phyloP scores from a whole-genome alignment of 2,888 invertebrate species.

The Ophion slaviceki region DNA sequence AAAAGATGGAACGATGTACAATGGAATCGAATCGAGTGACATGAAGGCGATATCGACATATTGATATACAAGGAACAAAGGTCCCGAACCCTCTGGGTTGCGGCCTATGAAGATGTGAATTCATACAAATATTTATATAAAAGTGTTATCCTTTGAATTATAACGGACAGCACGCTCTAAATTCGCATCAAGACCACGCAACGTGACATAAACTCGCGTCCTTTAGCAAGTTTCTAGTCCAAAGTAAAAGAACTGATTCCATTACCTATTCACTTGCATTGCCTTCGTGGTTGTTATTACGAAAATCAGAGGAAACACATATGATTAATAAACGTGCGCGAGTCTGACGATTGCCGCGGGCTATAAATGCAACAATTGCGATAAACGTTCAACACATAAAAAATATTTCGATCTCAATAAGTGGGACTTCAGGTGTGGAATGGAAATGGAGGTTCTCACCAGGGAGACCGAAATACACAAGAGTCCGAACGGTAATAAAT shows the following conservation, averaged over 20 bases:
- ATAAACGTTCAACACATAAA: background rate
- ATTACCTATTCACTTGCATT: conserved; percentile 73
- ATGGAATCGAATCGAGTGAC: background rate
- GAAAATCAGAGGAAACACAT: conserved; percentile 64
- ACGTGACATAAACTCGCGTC: no score
- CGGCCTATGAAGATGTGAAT: conserved; percentile 31
- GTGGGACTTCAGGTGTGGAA: no score
- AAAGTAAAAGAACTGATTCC: conserved; percentile 40
- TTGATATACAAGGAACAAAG: conserved; percentile 36
- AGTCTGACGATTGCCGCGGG: background rate
- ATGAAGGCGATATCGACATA: conserved; percentile 27
- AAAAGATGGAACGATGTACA: background rate
- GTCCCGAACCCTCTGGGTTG: conserved; percentile 47
- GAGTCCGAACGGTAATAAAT: no score
- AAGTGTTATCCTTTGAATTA: background rate
- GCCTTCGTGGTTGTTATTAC: conserved; percentile 69
- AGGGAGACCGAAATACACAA: no score
- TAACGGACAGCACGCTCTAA: conserved; percentile 34
- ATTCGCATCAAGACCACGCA: background rate
- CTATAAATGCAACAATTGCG: background rate
- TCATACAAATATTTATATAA: conserved; percentile 2
- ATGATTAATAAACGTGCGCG: conserved; percentile 55
- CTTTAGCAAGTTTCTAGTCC: background rate
- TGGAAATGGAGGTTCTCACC: no score
- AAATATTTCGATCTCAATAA: background rate